Evolutionary conservation across 2,888 invertebrate species (phyloP).

Genomic region (Chymomyza caudatula): DNA sequence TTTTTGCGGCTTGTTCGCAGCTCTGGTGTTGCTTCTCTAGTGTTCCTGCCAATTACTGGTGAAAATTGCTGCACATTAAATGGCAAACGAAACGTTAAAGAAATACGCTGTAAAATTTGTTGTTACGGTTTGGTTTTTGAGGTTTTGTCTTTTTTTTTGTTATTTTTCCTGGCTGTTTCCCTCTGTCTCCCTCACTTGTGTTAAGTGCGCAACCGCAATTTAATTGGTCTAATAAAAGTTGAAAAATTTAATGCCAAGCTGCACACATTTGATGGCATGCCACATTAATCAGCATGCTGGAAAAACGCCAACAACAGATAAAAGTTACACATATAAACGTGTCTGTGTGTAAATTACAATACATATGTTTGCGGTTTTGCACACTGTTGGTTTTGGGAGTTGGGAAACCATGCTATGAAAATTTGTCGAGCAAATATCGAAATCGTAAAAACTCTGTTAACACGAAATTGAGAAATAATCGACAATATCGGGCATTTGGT

Average conservation of each 20-base stretch:
- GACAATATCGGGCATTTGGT: too few relatives aligned
- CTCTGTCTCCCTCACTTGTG: background rate
- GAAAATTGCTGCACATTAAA: slow-evolving; percentile 68
- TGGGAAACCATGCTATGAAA: too few relatives aligned
- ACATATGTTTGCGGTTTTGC: slow-evolving; percentile 50
- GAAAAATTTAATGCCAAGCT: slow-evolving; percentile 63
- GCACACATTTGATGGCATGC: slow-evolving; percentile 62
- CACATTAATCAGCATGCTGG: slow-evolving; percentile 62
- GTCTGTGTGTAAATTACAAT: slow-evolving; percentile 48
- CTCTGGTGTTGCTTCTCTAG: slow-evolving; percentile 19
- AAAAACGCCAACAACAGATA: slow-evolving; percentile 20
- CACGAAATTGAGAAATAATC: too few relatives aligned
- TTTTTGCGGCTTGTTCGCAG: background rate
- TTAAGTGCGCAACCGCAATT: slow-evolving; percentile 50
- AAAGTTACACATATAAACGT: slow-evolving; percentile 19
- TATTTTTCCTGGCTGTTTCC: slow-evolving; percentile 5
- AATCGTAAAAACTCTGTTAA: too few relatives aligned
- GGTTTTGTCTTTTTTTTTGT: slow-evolving; percentile 14
- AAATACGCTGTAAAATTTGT: slow-evolving; percentile 1
- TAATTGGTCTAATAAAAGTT: slow-evolving; percentile 67
- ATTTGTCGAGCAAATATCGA: too few relatives aligned
- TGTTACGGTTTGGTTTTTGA: slow-evolving; percentile 16
- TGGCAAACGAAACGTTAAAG: slow-evolving; percentile 30
- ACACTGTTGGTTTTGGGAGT: too few relatives aligned
- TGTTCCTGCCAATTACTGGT: slow-evolving; percentile 45